Evolutionary conservation across 2,113 vertebrate genomes (phyloP), one percentile per base, ranked within the genome.

Genomic region (Mola mola): DNA sequence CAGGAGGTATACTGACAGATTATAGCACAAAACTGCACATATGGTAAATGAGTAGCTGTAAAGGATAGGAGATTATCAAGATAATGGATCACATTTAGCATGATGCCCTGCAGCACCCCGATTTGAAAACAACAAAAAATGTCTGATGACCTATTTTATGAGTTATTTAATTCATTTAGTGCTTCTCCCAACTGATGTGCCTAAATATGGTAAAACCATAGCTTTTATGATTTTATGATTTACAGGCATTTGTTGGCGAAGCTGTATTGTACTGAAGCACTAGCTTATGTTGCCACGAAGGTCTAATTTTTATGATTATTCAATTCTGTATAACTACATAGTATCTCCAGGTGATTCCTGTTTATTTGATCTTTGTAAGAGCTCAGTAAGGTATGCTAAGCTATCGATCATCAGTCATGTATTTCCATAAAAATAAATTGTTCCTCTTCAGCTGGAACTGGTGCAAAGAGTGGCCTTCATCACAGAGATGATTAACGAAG

Each of bases 401-500:
- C 5, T 38, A 72, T 59, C 57, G 64, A 77, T 75, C 53, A 33
- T 49, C 24, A 19, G 19, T 55, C 47, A 31, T 38, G 16, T 70
- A 63, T 62, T 57, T 17, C 47, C 47, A 49, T 12, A 31, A 2
- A 72, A 46, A 44, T 22, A 56, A 62, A 44, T 25, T 66, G 16
- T 38, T 75, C 5, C 16, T 19, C 65, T 65, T 51, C 16, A 36
- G 36, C 25, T 46, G 40, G 33, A 78, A 55, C 31, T 36, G 46
- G 16, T 52, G 33, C 53, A 44, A 58, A 55, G 24, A 7, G 28
- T 17, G 21, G 40, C 16, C 9, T 36, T 60, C 70, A 71, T 11
- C 34, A 47, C 37, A 38, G 25, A 59, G 64, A 66, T 67, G 72
- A 78, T 83, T 64, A 80, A 63, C 70, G 70, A 66, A 78, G 75